These are phyloP conservation scores for Pachypsylla venusta DNA, from an alignment of 1,140 invertebrate species.

Conservation along the genomic window DNA sequence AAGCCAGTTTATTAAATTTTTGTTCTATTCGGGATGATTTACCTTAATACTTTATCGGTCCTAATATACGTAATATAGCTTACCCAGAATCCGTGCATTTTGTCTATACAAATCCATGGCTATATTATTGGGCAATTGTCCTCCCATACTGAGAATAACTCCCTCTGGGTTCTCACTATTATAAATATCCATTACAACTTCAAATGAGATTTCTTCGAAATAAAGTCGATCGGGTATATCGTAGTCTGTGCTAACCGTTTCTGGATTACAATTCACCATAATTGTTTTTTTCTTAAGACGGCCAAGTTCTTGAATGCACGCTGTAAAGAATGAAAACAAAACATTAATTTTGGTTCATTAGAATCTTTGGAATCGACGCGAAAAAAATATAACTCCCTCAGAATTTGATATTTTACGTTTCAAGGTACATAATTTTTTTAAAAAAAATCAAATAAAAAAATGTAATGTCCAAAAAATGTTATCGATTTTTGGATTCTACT, in stretches of 20 bases:
- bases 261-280: constrained; percentile 99
- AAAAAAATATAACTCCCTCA: too few species aligned
- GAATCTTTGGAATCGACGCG: too few species aligned
- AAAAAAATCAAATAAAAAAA: too few species aligned
- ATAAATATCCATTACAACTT: constrained; percentile 98
- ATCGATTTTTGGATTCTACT: too few species aligned
- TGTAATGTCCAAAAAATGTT: too few species aligned
- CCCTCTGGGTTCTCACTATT: constrained; percentile 82
- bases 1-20: too few species aligned
- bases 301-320: constrained; percentile 78
- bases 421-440: too few species aligned
- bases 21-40: too few species aligned
- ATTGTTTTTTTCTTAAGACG: constrained; percentile 76
- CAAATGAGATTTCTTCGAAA: constrained; percentile 99
- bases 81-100: neutral
- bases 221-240: constrained; percentile 98
- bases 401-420: too few species aligned
- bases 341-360: neutral
- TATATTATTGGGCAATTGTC: constrained; percentile 97
- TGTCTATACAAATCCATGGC: constrained; percentile 79
- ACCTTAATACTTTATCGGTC: too few species aligned
- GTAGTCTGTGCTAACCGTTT: constrained; percentile 98
- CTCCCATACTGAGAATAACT: constrained; percentile 94
- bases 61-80: too few species aligned
- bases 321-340: neutral